These are phyloP conservation scores for Megalops cyprinoides DNA, from an alignment of 2,797 vertebrate species.

Conservation along the genomic window DNA sequence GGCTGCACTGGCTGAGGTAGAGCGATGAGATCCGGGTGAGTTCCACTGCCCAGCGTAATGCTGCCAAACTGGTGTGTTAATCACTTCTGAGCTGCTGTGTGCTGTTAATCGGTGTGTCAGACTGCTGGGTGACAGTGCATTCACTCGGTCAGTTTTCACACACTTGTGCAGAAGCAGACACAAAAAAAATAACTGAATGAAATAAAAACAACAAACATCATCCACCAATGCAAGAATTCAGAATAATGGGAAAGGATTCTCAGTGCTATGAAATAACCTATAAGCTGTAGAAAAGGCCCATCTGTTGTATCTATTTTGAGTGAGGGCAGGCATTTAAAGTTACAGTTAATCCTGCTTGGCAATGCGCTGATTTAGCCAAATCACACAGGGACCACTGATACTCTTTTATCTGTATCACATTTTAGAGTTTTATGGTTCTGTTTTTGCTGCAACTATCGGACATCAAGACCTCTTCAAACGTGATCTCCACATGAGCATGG, in stretches of 20 bases:
- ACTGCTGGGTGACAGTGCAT: neutral
- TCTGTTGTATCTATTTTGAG: conserved; percentile 45
- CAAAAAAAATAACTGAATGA: conserved; percentile 41
- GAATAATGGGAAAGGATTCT: conserved; percentile 18
- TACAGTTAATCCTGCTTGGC: conserved; percentile 48
- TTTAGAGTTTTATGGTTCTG: neutral
- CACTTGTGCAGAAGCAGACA: conserved; percentile 20
- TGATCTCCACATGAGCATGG: neutral
- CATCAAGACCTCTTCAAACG: neutral
- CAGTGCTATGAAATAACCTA: conserved; percentile 42
- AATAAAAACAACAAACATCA: conserved; percentile 38
- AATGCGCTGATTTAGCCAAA: conserved; percentile 32
- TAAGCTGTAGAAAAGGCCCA: conserved; percentile 43
- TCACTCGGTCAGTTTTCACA: neutral
- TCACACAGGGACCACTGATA: conserved; percentile 33
- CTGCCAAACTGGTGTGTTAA: neutral
- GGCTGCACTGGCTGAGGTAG: neutral
- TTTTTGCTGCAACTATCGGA: neutral
- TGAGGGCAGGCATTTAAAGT: conserved; percentile 32
- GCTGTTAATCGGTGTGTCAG: neutral
- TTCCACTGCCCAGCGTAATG: neutral
- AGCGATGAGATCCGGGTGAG: neutral
- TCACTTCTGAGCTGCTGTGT: conserved; percentile 5
- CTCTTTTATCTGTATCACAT: conserved; percentile 17
- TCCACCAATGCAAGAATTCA: conserved; percentile 33